These are phyloP conservation scores for Nannobrachium achirus DNA, from an alignment of 2,113 vertebrate genomes.

Conservation along the genomic window DNA sequence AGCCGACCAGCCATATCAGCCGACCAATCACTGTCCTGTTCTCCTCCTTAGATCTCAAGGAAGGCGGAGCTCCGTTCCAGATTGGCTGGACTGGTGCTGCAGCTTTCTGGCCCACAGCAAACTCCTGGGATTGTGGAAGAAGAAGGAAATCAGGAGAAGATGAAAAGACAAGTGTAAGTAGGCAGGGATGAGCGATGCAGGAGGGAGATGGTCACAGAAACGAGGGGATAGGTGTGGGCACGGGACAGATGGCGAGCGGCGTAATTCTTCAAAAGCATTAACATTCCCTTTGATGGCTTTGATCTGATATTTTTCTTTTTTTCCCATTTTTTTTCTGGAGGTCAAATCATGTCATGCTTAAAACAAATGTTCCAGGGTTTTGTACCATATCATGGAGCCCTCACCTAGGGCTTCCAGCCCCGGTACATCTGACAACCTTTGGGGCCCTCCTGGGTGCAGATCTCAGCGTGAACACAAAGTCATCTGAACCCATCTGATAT, in stretches of 20 bases:
- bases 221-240: constrained; percentile 18
- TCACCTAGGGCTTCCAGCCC: constrained; percentile 26
- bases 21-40: constrained; percentile 62
- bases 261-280: constrained; percentile 73
- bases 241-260: constrained; percentile 34
- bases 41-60: constrained; percentile 78
- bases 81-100: constrained; percentile 85
- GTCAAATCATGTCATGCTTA: constrained; percentile 61
- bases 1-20: no score
- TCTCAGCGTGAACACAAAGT: no score
- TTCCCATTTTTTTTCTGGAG: no score
- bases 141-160: constrained; percentile 79
- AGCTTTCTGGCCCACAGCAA: constrained; percentile 82
- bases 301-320: constrained; percentile 54
- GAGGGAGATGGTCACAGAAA: constrained; percentile 43
- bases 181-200: constrained; percentile 20
- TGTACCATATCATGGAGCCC: constrained; percentile 25
- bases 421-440: no score
- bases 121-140: constrained; percentile 76
- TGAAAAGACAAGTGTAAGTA: constrained; percentile 86
- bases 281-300: constrained; percentile 72
- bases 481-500: no score
- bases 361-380: constrained; percentile 29
- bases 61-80: constrained; percentile 84
- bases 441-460: no score